A percentile compares a stretch with the other conserved stretches of the same genome.
Conservation (phyloP, 2,113 vertebrate genomes). For the Struthio camelus region DNA sequence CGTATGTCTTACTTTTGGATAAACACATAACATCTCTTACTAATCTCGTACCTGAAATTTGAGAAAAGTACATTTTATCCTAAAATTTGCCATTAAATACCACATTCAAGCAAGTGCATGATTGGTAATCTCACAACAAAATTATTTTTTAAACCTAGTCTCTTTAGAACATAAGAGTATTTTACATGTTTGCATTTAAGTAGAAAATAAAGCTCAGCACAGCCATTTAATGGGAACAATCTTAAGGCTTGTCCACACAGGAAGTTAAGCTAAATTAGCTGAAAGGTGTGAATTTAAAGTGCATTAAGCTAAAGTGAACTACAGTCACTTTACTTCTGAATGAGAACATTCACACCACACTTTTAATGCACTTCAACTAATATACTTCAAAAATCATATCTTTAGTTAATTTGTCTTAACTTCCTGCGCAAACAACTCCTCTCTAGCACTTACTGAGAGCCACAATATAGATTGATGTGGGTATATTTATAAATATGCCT, state of each 20-base stretch:
- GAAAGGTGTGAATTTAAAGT: slow-evolving; percentile 73
- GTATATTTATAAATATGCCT: slow-evolving; percentile 57
- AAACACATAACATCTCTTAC: not conserved
- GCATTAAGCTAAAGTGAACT: slow-evolving; percentile 63
- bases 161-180: slow-evolving; percentile 9
- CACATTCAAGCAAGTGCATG: not conserved
- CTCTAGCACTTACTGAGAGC: slow-evolving; percentile 52
- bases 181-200: slow-evolving; percentile 34
- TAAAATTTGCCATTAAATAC: not conserved
- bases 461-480: slow-evolving; percentile 62
- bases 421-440: slow-evolving; percentile 62
- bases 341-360: slow-evolving; percentile 63
- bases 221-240: slow-evolving; percentile 58
- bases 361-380: slow-evolving; percentile 58
- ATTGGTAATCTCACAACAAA: not conserved
- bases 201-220: slow-evolving; percentile 63
- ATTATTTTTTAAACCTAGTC: not conserved
- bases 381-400: slow-evolving; percentile 64
- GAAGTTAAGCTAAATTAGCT: slow-evolving; percentile 59
- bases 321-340: slow-evolving; percentile 59
- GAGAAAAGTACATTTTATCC: not conserved
- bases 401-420: slow-evolving; percentile 65
- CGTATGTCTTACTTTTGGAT: not conserved
- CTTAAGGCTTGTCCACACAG: slow-evolving; percentile 62
- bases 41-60: not conserved